phyloP scores from a whole-genome alignment of 1,140 invertebrate species.

The Diorhabda carinulata region DNA sequence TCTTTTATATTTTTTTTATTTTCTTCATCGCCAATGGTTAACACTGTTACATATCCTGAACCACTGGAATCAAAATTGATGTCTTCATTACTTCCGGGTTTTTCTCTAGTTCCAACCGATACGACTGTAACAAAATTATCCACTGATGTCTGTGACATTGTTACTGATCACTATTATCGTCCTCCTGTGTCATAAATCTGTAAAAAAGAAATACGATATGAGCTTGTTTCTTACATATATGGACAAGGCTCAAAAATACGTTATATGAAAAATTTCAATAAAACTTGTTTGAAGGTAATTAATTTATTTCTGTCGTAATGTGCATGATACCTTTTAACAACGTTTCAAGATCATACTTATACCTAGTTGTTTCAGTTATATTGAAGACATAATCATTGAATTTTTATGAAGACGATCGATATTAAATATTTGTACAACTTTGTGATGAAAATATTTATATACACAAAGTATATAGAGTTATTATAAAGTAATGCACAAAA shows the following conservation, averaged over 20 bases:
- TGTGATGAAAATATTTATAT: too few relatives aligned
- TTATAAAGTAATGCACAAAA: too few relatives aligned
- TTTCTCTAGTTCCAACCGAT: slow-evolving; percentile 55
- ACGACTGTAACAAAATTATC: slow-evolving; percentile 67
- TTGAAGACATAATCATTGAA: too few relatives aligned
- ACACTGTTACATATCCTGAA: slow-evolving; percentile 44
- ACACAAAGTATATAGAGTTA: too few relatives aligned
- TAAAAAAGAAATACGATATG: slow-evolving; percentile 11
- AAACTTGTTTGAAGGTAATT: too few relatives aligned
- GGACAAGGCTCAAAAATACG: not conserved
- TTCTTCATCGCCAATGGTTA: slow-evolving; percentile 42
- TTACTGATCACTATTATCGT: slow-evolving; percentile 13
- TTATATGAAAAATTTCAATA: not conserved
- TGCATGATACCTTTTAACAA: too few relatives aligned
- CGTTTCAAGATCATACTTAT: too few relatives aligned
- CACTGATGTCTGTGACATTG: slow-evolving; percentile 33
- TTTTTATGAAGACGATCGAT: too few relatives aligned
- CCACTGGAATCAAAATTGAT: slow-evolving; percentile 32
- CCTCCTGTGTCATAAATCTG: slow-evolving; percentile 22
- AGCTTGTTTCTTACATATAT: not conserved
- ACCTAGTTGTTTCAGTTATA: too few relatives aligned
- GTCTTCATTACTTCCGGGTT: slow-evolving; percentile 36
- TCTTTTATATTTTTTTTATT: slow-evolving; percentile 34
- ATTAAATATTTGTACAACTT: too few relatives aligned
- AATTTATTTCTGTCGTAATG: too few relatives aligned